These are phyloP conservation scores for Dolichoris vasculosae DNA, from an alignment of 1,140 invertebrate species.

Conservation along the genomic window DNA sequence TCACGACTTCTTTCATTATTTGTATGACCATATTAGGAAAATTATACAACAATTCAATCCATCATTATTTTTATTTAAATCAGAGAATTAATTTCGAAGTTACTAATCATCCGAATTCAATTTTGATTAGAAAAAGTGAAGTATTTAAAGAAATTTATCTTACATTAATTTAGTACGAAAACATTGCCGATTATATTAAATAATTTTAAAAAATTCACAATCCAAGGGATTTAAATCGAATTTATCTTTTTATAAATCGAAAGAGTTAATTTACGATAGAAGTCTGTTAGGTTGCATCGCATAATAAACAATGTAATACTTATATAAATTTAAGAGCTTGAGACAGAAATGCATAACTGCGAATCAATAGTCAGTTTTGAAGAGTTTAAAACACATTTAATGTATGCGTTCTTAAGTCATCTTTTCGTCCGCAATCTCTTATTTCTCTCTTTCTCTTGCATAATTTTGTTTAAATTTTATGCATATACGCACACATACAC, in stretches of 20 bases:
- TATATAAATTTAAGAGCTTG: slow-evolving; percentile 20
- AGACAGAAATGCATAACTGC: neutral
- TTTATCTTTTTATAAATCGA: neutral
- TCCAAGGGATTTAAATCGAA: neutral
- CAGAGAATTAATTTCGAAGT: neutral
- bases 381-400: slow-evolving; percentile 27
- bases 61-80: neutral
- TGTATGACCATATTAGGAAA: neutral
- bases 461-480: neutral
- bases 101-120: neutral
- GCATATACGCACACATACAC: slow-evolving; percentile 9
- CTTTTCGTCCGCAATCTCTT: neutral
- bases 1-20: neutral
- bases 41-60: neutral
- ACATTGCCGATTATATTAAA: neutral
- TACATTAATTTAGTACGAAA: neutral
- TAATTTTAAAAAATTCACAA: neutral
- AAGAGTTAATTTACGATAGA: neutral
- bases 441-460: neutral
- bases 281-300: neutral
- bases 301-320: slow-evolving; percentile 13
- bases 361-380: slow-evolving; percentile 13
- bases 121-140: neutral
- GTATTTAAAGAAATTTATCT: neutral
- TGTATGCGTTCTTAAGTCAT: neutral